phyloP scores from a whole-genome alignment of 2,888 invertebrate species.

The Cerastis rubricosa region DNA sequence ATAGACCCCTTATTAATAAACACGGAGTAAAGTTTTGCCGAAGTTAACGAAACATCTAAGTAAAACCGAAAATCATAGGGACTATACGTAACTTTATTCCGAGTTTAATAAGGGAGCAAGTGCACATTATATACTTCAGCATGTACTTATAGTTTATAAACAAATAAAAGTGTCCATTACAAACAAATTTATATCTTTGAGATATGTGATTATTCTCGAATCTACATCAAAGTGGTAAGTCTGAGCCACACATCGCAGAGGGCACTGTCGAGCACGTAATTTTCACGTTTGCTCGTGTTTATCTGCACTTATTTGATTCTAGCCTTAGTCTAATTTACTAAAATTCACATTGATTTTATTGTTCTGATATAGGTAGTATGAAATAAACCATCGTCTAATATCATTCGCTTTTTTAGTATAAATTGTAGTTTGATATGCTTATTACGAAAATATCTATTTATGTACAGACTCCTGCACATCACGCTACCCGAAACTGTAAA shows the following conservation, averaged over 20 bases:
- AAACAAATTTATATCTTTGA: conserved; percentile 37
- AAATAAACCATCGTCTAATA: conserved; percentile 6
- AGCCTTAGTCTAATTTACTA: conserved; percentile 5
- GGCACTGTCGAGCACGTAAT: neutral
- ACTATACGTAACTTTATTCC: neutral
- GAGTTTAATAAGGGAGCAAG: neutral
- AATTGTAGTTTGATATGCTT: neutral
- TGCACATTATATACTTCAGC: conserved; percentile 10
- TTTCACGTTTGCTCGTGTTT: neutral
- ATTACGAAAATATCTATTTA: conserved; percentile 29
- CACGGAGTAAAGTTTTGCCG: neutral
- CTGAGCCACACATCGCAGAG: neutral
- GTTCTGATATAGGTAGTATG: conserved; percentile 33
- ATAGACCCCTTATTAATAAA: neutral
- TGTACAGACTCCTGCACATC: too few species aligned
- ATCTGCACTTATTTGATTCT: conserved; percentile 6
- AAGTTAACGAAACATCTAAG: neutral
- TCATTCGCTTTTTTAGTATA: neutral
- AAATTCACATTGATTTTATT: conserved; percentile 44
- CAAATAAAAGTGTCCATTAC: neutral
- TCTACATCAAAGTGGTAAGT: conserved; percentile 1
- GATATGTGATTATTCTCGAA: conserved; percentile 65
- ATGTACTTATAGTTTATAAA: conserved; percentile 13
- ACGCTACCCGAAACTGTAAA: too few species aligned
- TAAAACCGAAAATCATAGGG: neutral